Evolutionary conservation across 2,797 vertebrate genomes (phyloP), one percentile per base, ranked within the genome.

Genomic region (Buceros bicornis): DNA sequence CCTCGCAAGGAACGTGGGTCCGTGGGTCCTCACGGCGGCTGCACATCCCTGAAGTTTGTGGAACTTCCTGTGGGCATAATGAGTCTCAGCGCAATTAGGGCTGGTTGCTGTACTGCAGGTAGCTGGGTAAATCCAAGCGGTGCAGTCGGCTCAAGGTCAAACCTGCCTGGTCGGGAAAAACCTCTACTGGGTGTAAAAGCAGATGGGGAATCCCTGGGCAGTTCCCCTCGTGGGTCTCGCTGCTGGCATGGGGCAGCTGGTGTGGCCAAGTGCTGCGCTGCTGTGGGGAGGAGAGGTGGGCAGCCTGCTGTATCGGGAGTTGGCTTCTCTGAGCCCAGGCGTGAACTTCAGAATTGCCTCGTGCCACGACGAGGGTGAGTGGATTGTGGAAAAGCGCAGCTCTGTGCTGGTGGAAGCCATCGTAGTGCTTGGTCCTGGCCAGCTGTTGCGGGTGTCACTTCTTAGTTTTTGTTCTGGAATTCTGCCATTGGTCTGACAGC

Each of bases 111-210:
- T 70, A 2, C 6, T 42, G 4, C 9, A 0, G 0, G 0, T 31
- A 2, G 20, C 8, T 33, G 37, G 11, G n/a, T 40, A 15, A 61
- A 43, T 29, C 6, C 5, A 3, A 43, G 31, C 2, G 9, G 4
- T 6, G 15, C 17, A 7, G 0, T 22, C 6, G 1, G 51, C 40
- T 56, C 24, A 4, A 40, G 31, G 28, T 42, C 1, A 5, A n/a
- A 40, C 2, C 5, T 7, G 11, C 22, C 10, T 2, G 29, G 21
- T 18, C 33, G 54, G 9, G 22, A 0, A 22, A 1, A 61, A 33
- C 4, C 53, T 10, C 0, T 16, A 3, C 16, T 1, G 51, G 5
- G 1, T 1, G 35, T 7, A 2, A 13, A 21, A 1, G 2, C 10
- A 3, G 22, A 4, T 3, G 2, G 9, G 29, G 19, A 4, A 1